Evolutionary conservation across 2,888 invertebrate species (phyloP), one percentile per base, ranked within the genome.

Genomic region (Lissonota sp.): DNA sequence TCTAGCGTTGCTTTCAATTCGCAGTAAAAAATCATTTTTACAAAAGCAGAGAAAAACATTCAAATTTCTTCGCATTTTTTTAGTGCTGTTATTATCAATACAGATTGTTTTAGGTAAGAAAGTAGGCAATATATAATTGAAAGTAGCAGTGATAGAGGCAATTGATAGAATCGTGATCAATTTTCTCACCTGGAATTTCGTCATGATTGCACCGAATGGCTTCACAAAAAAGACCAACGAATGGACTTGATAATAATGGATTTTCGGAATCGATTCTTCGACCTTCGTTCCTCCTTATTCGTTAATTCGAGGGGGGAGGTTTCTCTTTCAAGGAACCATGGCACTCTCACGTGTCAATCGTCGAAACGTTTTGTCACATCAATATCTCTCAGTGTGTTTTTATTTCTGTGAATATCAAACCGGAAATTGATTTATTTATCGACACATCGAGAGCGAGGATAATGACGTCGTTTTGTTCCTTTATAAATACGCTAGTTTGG

Each of bases 301-400:
- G 49, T 70, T 57, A 66, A 66, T 74, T 66, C 73, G 40, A 44
- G 60, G 16, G 4, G 26, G 26, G 26, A 26, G 26, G 26, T 12
- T 58, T 77, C 51, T 62, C 26, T 51, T 42, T 74, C 74, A 81
- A 71, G 81, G 71, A 71, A 78, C 60, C 81, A 78, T 81, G 66
- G 74, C 81, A 71, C 78, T 64, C 44, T 72, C 37, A 58, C 60
- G 64, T 53, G 10, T 66, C 60, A 81, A 75, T 81, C 63, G 40
- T 57, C 26, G 12, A 62, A 42, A 67, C 14, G 14, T 42, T 55
- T 72, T 60, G 26, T 26, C 26, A 26, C 26, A 26, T 26, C 1
- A 26, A 26, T n/a, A 8, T 37, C 5, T 42, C 3, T 63, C 10
- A 55, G 16, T 4, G 5, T 37, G 7, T 16, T 51, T 37, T 10